Evolutionary conservation across 2,797 vertebrate species (phyloP).

Genomic region (Pangasius macronema): DNA sequence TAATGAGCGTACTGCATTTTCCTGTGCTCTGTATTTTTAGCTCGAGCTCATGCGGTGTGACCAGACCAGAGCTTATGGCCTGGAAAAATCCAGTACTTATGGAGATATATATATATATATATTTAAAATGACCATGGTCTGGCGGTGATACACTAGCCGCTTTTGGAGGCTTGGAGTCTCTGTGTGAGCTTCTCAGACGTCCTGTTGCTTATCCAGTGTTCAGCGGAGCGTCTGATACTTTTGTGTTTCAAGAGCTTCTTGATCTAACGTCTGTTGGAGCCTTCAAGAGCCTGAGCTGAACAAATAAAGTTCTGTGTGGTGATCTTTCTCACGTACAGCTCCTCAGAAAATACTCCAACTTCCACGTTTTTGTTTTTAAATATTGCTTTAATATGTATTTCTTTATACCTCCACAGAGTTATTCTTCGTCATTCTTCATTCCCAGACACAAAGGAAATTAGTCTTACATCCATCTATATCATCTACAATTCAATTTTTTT

Average conservation of each 20-base stretch:
- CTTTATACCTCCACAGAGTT: too few species aligned
- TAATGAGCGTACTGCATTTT: slow-evolving; percentile 40
- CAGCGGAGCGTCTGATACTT: too few species aligned
- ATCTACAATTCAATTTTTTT: too few species aligned
- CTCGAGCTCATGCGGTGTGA: slow-evolving; percentile 42
- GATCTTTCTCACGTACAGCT: background rate
- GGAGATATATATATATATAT: background rate
- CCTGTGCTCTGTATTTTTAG: slow-evolving; percentile 52
- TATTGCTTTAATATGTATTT: background rate
- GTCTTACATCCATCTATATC: too few species aligned
- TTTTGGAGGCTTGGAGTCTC: background rate
- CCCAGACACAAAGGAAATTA: too few species aligned
- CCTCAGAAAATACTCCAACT: background rate
- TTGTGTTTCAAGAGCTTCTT: background rate
- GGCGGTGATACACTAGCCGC: background rate
- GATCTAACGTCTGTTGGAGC: background rate
- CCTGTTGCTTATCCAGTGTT: background rate
- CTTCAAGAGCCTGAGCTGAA: background rate
- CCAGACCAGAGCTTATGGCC: slow-evolving; percentile 21
- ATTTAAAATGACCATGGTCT: background rate
- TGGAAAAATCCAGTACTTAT: slow-evolving; percentile 24
- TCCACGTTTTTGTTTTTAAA: background rate
- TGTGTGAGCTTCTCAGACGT: background rate
- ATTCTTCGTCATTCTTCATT: too few species aligned
- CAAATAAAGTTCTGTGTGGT: background rate